Percentiles rank a stretch among this genome's conserved stretches.
Evolutionary conservation across 30 jellyfish, hydroid and myxozoan species (phyloP).

Genomic region (Catostylus mosaicus): DNA sequence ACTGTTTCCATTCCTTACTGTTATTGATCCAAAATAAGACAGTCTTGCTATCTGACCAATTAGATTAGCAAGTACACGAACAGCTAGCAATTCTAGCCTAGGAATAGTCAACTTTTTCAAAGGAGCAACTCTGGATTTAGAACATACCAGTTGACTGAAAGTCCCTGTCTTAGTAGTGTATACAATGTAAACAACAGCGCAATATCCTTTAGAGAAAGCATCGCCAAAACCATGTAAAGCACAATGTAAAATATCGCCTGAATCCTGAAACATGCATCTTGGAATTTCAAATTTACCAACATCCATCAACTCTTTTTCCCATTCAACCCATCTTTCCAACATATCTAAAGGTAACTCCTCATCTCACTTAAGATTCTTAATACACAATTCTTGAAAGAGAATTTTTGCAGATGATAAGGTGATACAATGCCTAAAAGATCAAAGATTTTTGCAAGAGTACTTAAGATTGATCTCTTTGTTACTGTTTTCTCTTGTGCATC

Average conservation of each 20-base stretch:
- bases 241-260: constrained; percentile 1
- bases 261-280: background rate
- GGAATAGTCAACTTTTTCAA: no score
- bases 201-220: constrained; percentile 11
- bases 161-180: background rate
- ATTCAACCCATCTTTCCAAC: constrained; percentile 10
- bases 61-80: background rate
- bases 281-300: background rate
- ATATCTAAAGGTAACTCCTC: constrained; percentile 29
- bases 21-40: no score
- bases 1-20: no score
- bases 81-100: no score
- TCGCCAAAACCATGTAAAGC: constrained; percentile 46
- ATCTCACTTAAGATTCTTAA: constrained; percentile 2
- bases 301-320: background rate
- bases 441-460: constrained; percentile 24
- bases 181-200: constrained; percentile 23
- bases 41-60: constrained; percentile 34
- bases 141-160: background rate
- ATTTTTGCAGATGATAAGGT: constrained; percentile 17
- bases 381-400: constrained; percentile 29
- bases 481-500: background rate
- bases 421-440: constrained; percentile 32
- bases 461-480: constrained; percentile 14
- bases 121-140: no score